These are phyloP conservation scores for Scaptomyza hsui DNA, from an alignment of 1,140 invertebrate genomes.

Conservation along the genomic window DNA sequence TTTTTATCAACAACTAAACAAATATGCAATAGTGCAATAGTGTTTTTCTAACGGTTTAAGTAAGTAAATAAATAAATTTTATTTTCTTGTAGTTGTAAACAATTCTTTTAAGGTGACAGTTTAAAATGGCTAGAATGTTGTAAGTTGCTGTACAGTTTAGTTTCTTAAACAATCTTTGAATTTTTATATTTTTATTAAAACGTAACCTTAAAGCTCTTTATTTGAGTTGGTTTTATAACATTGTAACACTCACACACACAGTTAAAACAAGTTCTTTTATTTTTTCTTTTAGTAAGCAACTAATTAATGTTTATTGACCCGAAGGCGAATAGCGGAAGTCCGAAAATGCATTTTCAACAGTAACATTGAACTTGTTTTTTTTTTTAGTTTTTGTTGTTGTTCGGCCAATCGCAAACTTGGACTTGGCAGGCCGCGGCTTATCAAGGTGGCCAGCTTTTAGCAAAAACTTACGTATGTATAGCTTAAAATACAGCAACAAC, in stretches of 20 bases:
- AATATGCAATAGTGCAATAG: background rate
- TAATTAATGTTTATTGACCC: constrained; percentile 54
- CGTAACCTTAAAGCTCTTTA: constrained; percentile 37
- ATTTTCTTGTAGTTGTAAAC: background rate
- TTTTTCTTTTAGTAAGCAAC: constrained; percentile 20
- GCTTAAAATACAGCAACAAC: constrained; percentile 55
- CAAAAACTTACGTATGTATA: constrained; percentile 27
- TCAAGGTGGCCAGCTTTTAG: constrained; percentile 75
- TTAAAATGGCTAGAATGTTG: no score
- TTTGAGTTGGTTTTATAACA: background rate
- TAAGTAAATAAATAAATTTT: background rate
- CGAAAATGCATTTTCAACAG: constrained; percentile 53
- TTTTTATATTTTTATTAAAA: constrained; percentile 11
- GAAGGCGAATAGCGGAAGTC: constrained; percentile 57
- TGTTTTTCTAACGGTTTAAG: background rate
- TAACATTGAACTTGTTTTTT: constrained; percentile 70
- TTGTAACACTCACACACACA: constrained; percentile 17
- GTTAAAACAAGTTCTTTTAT: constrained; percentile 19
- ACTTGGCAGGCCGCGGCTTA: constrained; percentile 43
- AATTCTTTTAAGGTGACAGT: no score
- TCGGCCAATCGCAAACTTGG: constrained; percentile 26
- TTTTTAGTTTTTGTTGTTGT: constrained; percentile 14
- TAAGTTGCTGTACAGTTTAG: no score
- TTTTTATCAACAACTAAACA: constrained; percentile 15
- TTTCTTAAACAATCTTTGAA: background rate